These are phyloP conservation scores for Oxytorus armatus DNA, from an alignment of 2,888 invertebrate species.

Conservation along the genomic window DNA sequence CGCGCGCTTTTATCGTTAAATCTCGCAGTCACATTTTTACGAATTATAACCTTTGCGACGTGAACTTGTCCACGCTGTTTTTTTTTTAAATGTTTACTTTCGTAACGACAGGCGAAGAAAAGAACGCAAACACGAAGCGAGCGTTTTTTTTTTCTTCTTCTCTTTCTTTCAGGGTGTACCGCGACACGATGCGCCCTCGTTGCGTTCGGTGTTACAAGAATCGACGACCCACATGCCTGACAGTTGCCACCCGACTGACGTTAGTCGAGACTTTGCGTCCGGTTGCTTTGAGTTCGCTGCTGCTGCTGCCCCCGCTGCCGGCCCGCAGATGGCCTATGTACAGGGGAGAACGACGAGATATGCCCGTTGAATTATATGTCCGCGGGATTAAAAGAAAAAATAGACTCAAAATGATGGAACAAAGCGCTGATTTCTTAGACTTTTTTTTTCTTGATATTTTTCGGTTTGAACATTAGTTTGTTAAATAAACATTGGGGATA, in stretches of 20 bases:
- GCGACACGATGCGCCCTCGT: slow-evolving; percentile 61
- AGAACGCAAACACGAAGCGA: slow-evolving; percentile 61
- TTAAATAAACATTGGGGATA: slow-evolving; percentile 2
- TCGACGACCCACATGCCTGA: slow-evolving; percentile 73
- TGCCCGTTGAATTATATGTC: too few relatives aligned
- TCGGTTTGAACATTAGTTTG: neutral
- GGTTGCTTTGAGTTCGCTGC: slow-evolving; percentile 46
- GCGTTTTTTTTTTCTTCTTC: slow-evolving; percentile 31
- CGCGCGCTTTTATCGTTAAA: slow-evolving; percentile 31
- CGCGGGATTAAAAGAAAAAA: too few relatives aligned
- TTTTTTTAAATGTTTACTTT: neutral
- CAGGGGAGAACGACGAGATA: neutral
- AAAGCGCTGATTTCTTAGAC: too few relatives aligned
- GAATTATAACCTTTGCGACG: too few relatives aligned
- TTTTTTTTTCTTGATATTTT: neutral
- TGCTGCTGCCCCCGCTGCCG: slow-evolving; percentile 39
- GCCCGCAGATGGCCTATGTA: slow-evolving; percentile 31
- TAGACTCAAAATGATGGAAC: too few relatives aligned
- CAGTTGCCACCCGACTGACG: slow-evolving; percentile 83
- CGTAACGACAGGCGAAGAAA: slow-evolving; percentile 49
- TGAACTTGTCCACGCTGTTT: slow-evolving; percentile 6
- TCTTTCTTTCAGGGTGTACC: slow-evolving; percentile 52
- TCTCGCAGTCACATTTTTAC: slow-evolving; percentile 78
- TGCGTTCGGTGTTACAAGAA: slow-evolving; percentile 57
- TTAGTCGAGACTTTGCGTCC: slow-evolving; percentile 60